phyloP scores from a whole-genome alignment of 2,797 vertebrate species.

The Ataeniobius toweri region DNA sequence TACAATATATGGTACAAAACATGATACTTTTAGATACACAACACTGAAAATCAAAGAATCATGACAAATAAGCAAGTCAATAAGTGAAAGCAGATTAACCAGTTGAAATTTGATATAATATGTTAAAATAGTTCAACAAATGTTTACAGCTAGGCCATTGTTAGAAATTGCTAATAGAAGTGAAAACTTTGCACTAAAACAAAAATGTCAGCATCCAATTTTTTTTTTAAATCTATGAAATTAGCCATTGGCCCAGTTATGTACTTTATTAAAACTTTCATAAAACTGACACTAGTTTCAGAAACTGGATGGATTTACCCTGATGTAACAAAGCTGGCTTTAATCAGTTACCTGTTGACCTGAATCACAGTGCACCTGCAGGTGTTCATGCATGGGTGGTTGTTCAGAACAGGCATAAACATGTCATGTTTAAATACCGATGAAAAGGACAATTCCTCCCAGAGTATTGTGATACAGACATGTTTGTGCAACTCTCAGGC shows the following conservation, averaged over 20 bases:
- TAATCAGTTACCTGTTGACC: conserved; percentile 33
- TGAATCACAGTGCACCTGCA: conserved; percentile 22
- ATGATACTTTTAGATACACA: too few species aligned
- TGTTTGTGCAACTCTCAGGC: conserved; percentile 18
- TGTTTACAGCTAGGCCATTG: not conserved
- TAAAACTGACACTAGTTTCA: conserved; percentile 4
- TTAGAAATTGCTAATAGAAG: not conserved
- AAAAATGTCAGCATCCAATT: too few species aligned
- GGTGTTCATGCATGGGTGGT: conserved; percentile 32
- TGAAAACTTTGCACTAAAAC: too few species aligned
- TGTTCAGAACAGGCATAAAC: conserved; percentile 21
- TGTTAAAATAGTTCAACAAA: not conserved
- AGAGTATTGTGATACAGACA: not conserved
- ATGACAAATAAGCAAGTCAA: not conserved
- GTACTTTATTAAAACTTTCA: not conserved
- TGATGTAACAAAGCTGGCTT: conserved; percentile 41
- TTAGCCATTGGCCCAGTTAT: conserved; percentile 3
- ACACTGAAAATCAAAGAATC: too few species aligned
- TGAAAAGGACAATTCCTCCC: conserved; percentile 26
- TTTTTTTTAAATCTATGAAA: conserved; percentile 3
- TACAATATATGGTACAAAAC: too few species aligned
- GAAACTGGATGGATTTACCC: conserved; percentile 28
- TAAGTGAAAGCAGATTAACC: not conserved
- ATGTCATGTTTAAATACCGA: conserved; percentile 3
- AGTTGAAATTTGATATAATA: not conserved